Conservation (phyloP, 2,113 vertebrate species). For the Apus apus region DNA sequence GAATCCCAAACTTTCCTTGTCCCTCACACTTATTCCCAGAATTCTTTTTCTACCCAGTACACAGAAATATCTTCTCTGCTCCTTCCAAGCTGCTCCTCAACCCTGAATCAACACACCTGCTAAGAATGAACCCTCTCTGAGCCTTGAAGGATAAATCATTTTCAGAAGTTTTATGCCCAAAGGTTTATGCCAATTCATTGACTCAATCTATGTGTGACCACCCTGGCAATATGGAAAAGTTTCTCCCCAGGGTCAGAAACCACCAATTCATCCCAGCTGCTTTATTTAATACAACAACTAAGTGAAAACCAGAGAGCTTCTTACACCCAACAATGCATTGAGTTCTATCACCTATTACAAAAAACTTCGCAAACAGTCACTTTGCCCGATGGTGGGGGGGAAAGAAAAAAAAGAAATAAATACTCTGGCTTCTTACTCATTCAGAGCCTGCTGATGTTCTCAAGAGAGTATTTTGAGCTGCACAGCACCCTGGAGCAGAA, state of each 20-base stretch:
- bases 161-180: not conserved
- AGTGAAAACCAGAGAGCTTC: not conserved
- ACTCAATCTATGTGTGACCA: not conserved
- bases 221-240: not conserved
- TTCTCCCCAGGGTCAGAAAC: not conserved
- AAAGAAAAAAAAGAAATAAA: not conserved
- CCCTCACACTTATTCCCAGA: not conserved
- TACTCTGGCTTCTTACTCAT: not conserved
- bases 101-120: fast-evolving
- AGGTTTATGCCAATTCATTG: not conserved
- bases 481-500: not conserved
- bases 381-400: not conserved
- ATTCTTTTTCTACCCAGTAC: not conserved
- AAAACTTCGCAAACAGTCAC: not conserved
- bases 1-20: not conserved
- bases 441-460: not conserved
- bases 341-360: not conserved
- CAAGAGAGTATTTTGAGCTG: not conserved
- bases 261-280: not conserved
- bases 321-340: not conserved
- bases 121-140: not conserved
- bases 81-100: not conserved
- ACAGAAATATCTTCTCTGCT: not conserved
- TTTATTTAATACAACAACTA: not conserved
- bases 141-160: not conserved